Evolutionary conservation across 2,113 vertebrate species (phyloP).

Genomic region (Nestor notabilis): DNA sequence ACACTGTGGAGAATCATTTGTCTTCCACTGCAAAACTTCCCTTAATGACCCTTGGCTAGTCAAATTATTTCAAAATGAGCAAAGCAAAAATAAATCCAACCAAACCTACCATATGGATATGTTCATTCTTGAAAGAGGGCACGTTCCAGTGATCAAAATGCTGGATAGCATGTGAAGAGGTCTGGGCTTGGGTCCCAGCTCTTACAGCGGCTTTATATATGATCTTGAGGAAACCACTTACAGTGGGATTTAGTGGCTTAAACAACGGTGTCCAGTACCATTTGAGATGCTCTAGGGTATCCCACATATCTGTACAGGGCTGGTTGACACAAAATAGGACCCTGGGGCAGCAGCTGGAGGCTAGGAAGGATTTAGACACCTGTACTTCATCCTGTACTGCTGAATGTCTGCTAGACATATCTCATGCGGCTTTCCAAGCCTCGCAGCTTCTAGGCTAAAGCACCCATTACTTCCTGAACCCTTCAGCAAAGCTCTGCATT

Average conservation of each 20-base stretch:
- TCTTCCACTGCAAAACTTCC: neutral
- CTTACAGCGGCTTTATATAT: neutral
- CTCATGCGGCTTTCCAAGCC: neutral
- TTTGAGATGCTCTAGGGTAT: neutral
- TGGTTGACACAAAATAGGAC: neutral
- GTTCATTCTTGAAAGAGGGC: neutral
- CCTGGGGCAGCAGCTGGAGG: neutral
- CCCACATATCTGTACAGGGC: neutral
- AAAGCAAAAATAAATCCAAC: slow-evolving; percentile 1
- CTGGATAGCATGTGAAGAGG: neutral
- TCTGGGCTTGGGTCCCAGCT: neutral
- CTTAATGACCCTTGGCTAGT: neutral
- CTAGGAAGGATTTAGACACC: neutral
- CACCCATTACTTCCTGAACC: neutral
- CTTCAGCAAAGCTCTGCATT: neutral
- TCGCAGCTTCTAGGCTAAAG: neutral
- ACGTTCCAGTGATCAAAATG: neutral
- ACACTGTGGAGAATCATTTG: neutral
- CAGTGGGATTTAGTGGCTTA: slow-evolving; percentile 3
- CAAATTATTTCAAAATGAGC: neutral
- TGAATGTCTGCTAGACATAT: neutral
- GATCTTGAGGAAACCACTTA: neutral
- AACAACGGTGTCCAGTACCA: neutral
- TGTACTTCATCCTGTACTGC: neutral
- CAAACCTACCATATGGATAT: neutral